Evolutionary conservation across 2,888 invertebrate species (phyloP), one percentile per base, ranked within the genome.

Genomic region (Biston stratarius): DNA sequence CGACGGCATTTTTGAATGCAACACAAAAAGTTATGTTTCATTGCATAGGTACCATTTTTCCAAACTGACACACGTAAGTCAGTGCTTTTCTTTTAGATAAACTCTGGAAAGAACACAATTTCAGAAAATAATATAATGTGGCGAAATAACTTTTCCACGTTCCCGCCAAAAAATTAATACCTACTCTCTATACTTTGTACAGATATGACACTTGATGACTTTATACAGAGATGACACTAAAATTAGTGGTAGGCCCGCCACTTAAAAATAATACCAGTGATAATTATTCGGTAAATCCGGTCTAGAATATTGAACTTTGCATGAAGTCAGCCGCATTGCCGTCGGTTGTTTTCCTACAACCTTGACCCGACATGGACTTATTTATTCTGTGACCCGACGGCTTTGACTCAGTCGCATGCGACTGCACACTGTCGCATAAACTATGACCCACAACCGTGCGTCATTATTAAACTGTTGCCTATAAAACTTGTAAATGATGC

Each of bases 301-400:
- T 64, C 58, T 69, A 64, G 63, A 83, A 77, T 85, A 85, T 80
- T 85, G 84, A 86, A 86, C 86, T 83, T 83, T 78, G 77, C 60
- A 70, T 81, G 81, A 83, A 88, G 82, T 84, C 80, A 89, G 87
- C 83, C 87, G 78, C 79, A 78, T 69, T 81, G 80, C 34, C 55
- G 72, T 77, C 77, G 79, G 78, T 76, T 80, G 80, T 78, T 75
- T 74, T 49, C 61, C 80, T 81, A 78, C 84, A 91, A 83, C 85
- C 86, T 87, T 87, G 87, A 87, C 87, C 87, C 74, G 86, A 61
- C 61, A 67, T 40, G 68, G 67, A 52, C 52, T 15, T 9, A 53
- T 38, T 52, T 52, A 53, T 53, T 38, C 52, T 15, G 52, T 40
- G 64, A 79, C 72, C 9, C 44, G 45, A 14, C 14, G 71, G 64